Base-by-base conservation (phyloP, 2,113 vertebrate species). In the Hyla sarda region DNA sequence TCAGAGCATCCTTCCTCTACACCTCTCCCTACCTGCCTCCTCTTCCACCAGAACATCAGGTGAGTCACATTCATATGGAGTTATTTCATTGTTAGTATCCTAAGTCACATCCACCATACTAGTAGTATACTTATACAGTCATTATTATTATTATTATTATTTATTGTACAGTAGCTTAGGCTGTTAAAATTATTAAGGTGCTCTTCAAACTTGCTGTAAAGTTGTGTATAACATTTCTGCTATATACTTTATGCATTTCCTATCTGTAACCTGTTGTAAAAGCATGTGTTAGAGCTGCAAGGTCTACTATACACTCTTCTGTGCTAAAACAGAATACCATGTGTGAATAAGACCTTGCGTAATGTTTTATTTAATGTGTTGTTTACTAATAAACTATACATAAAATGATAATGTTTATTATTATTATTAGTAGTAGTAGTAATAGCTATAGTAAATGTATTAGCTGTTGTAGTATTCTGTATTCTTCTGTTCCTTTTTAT, bases 21-120 rank as follows among this genome's bases (percentile, higher is more conserved):
- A 88, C 10, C 80, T 90, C 88, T 90, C 89, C n/a, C 11, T 87
- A 45, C 0, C 90, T 87, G 86, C 90, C 45, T 88, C 88, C 89
- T 88, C 92, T 25, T 90, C 87, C 88, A 84, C 89, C 88, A 89
- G 88, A 90, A 90, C 89, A 89, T 56, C 90, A 50, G 94, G 95
- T 95, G 92, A 95, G 95, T 74, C 67, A 72, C 30, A 23, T 69
- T 30, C 34, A 32, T 67, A 14, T 30, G 62, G 62, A 28, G 25
- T 62, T 0, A 14, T 17, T 25, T n/a, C 56, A n/a, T n/a, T n/a
- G n/a, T n/a, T n/a, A n/a, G n/a, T n/a, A n/a, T n/a, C n/a, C n/a
- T 11, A 54, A 54, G 50, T 17, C 50, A 5, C 16, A 54, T 23
- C 16, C 5, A 23, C 10, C 23, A 3, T 16, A 19, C 10, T 28